Evolutionary conservation across 2,113 vertebrate genomes (phyloP).

Genomic region (Aegithalos caudatus): DNA sequence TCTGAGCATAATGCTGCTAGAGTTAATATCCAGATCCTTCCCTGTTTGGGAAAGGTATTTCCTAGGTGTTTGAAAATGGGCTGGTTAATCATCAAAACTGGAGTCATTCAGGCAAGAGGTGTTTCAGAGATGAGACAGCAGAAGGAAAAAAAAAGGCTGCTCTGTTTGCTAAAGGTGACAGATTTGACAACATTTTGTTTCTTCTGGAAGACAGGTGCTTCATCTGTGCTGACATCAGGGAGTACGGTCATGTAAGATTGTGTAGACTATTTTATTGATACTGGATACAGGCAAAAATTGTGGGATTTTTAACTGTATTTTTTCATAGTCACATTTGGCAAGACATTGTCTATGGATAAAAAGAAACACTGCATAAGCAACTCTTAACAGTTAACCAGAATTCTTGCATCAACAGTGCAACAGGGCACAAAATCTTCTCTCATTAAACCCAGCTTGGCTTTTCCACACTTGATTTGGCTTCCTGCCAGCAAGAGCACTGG

Average conservation of each 20-base stretch:
- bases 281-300: neutral
- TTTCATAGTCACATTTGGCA: neutral
- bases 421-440: slow-evolving; percentile 11
- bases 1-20: neutral
- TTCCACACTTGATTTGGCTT: slow-evolving; percentile 12
- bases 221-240: neutral
- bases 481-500: neutral
- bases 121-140: neutral
- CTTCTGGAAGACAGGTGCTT: neutral
- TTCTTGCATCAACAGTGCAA: neutral
- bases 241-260: neutral
- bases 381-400: slow-evolving; percentile 44
- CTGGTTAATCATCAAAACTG: slow-evolving; percentile 41
- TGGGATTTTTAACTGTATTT: neutral
- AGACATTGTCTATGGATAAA: neutral
- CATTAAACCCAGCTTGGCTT: slow-evolving; percentile 19
- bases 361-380: neutral
- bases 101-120: neutral
- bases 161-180: neutral
- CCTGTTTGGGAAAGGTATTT: neutral
- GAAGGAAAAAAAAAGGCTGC: neutral
- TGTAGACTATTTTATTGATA: neutral
- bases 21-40: neutral
- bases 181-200: neutral
- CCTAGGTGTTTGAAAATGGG: neutral